These are phyloP conservation scores for Tapera naevia DNA, from an alignment of 2,797 vertebrate species.

Conservation along the genomic window DNA sequence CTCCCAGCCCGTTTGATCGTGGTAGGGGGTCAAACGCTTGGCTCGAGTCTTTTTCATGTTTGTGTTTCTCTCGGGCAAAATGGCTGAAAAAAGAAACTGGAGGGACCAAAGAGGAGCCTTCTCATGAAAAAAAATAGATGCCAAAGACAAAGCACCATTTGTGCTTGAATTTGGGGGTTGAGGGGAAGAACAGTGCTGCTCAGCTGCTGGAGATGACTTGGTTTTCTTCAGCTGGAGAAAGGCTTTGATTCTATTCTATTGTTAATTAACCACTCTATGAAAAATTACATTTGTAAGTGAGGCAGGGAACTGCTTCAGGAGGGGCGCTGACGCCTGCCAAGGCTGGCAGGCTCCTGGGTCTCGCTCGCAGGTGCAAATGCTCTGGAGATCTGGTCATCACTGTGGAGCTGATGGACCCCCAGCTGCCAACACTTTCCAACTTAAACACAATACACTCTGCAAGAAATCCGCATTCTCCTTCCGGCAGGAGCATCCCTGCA, in stretches of 20 bases:
- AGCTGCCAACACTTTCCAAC: not conserved
- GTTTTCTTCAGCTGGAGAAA: constrained; percentile 2
- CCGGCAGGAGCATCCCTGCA: not conserved
- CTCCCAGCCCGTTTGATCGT: not conserved
- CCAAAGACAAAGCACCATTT: not conserved
- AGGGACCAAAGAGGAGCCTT: not conserved
- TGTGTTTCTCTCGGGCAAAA: not conserved
- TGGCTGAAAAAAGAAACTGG: not conserved
- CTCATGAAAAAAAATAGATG: not conserved
- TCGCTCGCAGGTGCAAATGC: not conserved
- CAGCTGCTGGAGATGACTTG: not conserved
- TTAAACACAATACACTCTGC: accelerated
- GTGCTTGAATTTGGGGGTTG: not conserved
- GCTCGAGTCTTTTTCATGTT: not conserved
- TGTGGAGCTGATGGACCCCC: not conserved
- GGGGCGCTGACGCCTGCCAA: not conserved
- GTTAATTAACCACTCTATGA: not conserved
- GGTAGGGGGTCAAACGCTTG: not conserved
- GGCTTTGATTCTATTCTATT: not conserved
- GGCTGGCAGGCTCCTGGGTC: not conserved
- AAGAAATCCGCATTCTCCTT: not conserved
- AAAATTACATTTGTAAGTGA: not conserved
- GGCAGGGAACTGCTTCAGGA: not conserved
- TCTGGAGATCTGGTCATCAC: not conserved
- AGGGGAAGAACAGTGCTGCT: not conserved